A percentile compares a stretch with the other conserved stretches of the same genome.
Conservation (phyloP, 2,797 vertebrate species). For the Hapalemur alaotrensis region DNA sequence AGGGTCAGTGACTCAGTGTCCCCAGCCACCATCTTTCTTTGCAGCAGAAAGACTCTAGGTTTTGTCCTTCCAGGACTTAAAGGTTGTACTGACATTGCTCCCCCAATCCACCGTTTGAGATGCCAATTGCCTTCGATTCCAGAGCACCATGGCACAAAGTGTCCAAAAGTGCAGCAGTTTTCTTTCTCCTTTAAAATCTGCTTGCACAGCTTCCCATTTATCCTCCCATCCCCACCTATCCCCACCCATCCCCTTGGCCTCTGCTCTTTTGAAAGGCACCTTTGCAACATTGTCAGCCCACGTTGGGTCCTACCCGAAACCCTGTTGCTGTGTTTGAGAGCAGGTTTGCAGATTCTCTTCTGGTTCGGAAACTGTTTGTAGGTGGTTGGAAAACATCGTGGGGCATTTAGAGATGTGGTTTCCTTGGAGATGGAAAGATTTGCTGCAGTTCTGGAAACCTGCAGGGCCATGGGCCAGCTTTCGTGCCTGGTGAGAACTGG, state of each 20-base stretch:
- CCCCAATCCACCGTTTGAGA: not conserved
- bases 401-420: conserved; percentile 41
- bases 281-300: not conserved
- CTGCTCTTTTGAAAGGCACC: not conserved
- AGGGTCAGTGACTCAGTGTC: not conserved
- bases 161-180: not conserved
- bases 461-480: not conserved
- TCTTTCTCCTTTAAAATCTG: not conserved
- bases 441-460: not conserved
- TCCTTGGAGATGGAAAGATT: conserved; percentile 49
- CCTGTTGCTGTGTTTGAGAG: not conserved
- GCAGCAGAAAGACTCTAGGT: not conserved
- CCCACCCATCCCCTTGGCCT: too few relatives aligned
- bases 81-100: not conserved
- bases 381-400: not conserved
- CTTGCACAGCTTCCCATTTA: not conserved
- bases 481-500: not conserved
- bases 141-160: not conserved
- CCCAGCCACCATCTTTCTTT: not conserved
- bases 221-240: too few relatives aligned
- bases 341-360: not conserved
- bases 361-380: not conserved
- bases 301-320: accelerated
- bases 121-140: not conserved
- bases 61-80: not conserved